Percentiles rank a stretch among this genome's conserved stretches.
Conservation (phyloP, 2,888 invertebrate genomes). For the Atrina japonica region DNA sequence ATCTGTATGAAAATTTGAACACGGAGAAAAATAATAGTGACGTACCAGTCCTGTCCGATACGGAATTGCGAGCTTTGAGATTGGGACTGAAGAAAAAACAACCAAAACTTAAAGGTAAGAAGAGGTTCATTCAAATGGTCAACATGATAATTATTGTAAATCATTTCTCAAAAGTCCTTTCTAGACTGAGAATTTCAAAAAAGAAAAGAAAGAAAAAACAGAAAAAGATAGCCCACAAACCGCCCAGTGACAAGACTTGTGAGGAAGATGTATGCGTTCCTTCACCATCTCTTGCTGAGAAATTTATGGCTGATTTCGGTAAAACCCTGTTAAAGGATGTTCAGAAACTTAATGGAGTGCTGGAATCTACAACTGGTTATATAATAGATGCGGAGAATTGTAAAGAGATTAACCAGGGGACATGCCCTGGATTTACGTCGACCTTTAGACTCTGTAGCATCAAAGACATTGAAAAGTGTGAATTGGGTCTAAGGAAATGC, state of each 20-base stretch:
- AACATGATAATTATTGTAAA: constrained; percentile 49
- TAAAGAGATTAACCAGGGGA: too few relatives aligned
- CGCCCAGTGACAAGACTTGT: constrained; percentile 34
- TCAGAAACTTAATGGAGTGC: constrained; percentile 21
- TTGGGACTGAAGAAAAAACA: constrained; percentile 50
- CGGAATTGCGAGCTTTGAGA: constrained; percentile 51
- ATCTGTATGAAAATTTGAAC: constrained; percentile 40
- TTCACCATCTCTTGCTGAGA: constrained; percentile 40
- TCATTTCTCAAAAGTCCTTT: constrained; percentile 48
- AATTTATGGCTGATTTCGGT: constrained; percentile 50
- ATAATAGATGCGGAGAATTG: too few relatives aligned
- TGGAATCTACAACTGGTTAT: too few relatives aligned
- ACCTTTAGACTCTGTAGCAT: too few relatives aligned
- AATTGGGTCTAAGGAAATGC: too few relatives aligned
- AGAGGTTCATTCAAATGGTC: constrained; percentile 52
- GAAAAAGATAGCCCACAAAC: constrained; percentile 11
- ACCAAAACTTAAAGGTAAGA: constrained; percentile 46
- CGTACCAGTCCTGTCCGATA: constrained; percentile 43
- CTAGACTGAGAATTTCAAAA: constrained; percentile 43
- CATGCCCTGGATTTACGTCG: too few relatives aligned
- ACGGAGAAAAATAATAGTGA: constrained; percentile 3
- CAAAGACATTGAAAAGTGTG: too few relatives aligned
- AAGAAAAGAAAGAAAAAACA: constrained; percentile 28
- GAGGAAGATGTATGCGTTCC: constrained; percentile 1
- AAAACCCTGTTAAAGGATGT: constrained; percentile 46